Evolutionary conservation across 2,888 invertebrate species (phyloP).

Genomic region (Cheiracanthium punctorium): DNA sequence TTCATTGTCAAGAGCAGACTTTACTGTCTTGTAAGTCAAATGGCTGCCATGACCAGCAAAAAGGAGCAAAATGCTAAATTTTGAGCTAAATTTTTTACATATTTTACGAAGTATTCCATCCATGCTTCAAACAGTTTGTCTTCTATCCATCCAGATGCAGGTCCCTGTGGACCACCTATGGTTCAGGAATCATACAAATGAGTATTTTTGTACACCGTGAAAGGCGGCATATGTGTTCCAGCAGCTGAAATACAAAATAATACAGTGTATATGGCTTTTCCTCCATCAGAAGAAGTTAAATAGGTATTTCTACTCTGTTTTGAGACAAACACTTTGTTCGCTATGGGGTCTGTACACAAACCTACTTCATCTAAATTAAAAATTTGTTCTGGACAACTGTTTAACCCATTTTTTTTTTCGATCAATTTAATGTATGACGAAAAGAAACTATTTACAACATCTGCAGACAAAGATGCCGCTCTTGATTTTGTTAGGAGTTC

Average conservation of each 20-base stretch:
- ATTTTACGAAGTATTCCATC: slow-evolving; percentile 17
- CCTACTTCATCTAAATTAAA: slow-evolving; percentile 13
- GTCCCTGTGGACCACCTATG: not conserved
- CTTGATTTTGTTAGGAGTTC: not conserved
- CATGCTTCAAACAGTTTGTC: slow-evolving; percentile 2
- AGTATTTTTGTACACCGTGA: not conserved
- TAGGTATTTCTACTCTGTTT: no score
- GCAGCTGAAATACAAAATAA: no score
- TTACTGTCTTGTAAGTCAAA: slow-evolving; percentile 4
- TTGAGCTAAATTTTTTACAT: not conserved
- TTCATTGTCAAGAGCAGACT: slow-evolving; percentile 12
- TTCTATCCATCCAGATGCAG: slow-evolving; percentile 14
- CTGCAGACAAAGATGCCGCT: slow-evolving; percentile 5
- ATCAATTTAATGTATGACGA: not conserved
- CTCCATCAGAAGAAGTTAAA: no score
- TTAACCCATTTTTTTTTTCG: not conserved
- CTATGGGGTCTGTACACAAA: not conserved
- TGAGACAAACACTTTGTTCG: no score
- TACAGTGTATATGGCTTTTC: no score
- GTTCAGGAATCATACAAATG: not conserved
- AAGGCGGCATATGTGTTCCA: not conserved
- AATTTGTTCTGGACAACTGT: no score
- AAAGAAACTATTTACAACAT: slow-evolving; percentile 5
- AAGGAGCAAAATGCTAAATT: not conserved
- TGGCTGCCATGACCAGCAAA: slow-evolving; percentile 19